phyloP scores from a whole-genome alignment of 2,113 vertebrate genomes.

The Anser brachyrhynchus region DNA sequence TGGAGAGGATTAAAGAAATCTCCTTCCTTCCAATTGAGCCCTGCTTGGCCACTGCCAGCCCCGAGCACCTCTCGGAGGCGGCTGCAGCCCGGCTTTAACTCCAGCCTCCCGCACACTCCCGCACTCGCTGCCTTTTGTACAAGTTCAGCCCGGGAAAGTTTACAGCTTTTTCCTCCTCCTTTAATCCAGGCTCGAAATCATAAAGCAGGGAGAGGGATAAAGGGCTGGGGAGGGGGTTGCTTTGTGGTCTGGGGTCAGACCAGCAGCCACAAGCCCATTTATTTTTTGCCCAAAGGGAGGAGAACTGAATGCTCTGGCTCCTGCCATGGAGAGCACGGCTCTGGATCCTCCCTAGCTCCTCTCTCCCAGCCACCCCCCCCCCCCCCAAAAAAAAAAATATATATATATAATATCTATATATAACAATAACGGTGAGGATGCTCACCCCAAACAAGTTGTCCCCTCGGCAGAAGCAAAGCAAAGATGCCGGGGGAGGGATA shows the following conservation, averaged over 20 bases:
- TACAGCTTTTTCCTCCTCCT: background rate
- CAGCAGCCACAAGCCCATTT: rapidly evolving
- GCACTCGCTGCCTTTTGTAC: background rate
- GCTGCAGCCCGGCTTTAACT: background rate
- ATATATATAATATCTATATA: background rate
- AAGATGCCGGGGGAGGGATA: background rate
- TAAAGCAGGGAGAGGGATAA: background rate
- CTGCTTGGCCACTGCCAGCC: too few species aligned
- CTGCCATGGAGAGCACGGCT: background rate
- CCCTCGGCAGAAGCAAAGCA: background rate
- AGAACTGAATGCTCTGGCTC: background rate
- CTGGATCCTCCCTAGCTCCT: background rate
- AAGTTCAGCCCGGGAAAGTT: constrained; percentile 40
- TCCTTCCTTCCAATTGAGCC: too few species aligned
- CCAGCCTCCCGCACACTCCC: background rate
- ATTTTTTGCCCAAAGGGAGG: background rate
- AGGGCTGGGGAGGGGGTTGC: too few species aligned
- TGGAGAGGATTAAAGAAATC: background rate
- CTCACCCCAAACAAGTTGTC: background rate
- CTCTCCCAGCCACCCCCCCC: too few species aligned
- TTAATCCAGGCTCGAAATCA: rapidly evolving
- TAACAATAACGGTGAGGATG: rapidly evolving
- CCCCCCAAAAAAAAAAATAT: background rate
- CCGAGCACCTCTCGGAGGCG: background rate
- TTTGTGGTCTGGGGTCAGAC: background rate